Evolutionary conservation across 2,797 vertebrate species (phyloP), one percentile per base, ranked within the genome.

Genomic region (Oceanodroma leucorhoa): DNA sequence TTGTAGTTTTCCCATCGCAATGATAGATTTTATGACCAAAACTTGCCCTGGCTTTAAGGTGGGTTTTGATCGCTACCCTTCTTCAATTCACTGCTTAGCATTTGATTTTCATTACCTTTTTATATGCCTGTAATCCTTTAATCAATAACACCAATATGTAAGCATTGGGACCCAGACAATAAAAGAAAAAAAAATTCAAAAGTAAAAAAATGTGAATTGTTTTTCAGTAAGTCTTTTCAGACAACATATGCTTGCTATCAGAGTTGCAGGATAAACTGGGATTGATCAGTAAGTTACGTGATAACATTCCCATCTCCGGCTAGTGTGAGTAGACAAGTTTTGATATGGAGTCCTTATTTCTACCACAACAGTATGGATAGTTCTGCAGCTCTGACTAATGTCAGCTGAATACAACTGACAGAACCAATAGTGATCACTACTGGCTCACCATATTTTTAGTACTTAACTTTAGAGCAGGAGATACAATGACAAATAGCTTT

Each of bases 181-280:
- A 72, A 60, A 1, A 55, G 55, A 22, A 51, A n/a, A 46, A 70
- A 46, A 26, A 14, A 1, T 10, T 51, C 12, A 79, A 60, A 85
- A 13, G 8, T 51, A 29, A 54, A 78, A 78, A 46, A 10, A 5
- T 0, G 0, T 24, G 0, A 19, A 14, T n/a, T 51, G 15, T 43
- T 89, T 87, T 53, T 40, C 66, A 65, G 1, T 61, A 58, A 62
- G 13, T 38, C 12, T 58, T 88, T 70, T 50, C 38, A 65, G 32
- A 20, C 7, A 45, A 40, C 23, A 36, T 22, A 30, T 2, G 2
- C 19, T 48, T 89, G 38, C 22, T 64, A 5, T 64, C 11, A 14
- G 12, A 36, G 26, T 41, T 72, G 58, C 64, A 57, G 36, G 51
- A 43, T 60, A 50, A 75, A 54, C 32, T 24, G 34, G 17, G 40